Evolutionary conservation across 2,888 invertebrate genomes (phyloP).

Genomic region (Pseudolycoriella hygida): DNA sequence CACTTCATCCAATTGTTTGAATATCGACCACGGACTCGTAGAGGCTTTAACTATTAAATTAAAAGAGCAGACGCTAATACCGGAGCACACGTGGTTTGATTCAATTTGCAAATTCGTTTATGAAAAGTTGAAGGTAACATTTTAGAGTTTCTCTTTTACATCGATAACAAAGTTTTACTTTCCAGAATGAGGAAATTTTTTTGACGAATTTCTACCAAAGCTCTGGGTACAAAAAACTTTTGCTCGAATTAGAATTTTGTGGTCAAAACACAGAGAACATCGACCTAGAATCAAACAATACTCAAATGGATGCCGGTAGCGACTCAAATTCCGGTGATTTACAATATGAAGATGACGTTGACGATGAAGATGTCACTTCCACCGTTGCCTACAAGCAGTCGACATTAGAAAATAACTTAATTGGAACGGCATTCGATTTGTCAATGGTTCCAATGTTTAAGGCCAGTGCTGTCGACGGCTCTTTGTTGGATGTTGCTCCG

Average conservation of each 20-base stretch:
- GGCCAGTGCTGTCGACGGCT: not conserved
- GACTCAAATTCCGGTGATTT: constrained; percentile 14
- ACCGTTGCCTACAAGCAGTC: not conserved
- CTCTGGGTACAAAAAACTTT: constrained; percentile 12
- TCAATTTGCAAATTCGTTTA: constrained; percentile 15
- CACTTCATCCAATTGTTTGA: constrained; percentile 12
- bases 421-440: constrained; percentile 5
- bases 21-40: constrained; percentile 13
- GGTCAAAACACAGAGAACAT: constrained; percentile 8
- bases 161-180: not conserved
- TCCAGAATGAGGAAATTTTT: constrained; percentile 14
- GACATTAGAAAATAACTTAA: not conserved
- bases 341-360: constrained; percentile 12
- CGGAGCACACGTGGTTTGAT: constrained; percentile 14
- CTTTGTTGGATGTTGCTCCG: constrained; percentile 9
- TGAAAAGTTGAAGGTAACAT: constrained; percentile 15
- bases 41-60: constrained; percentile 13
- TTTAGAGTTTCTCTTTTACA: not conserved
- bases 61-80: constrained; percentile 11
- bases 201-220: constrained; percentile 15
- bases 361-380: not conserved
- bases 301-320: constrained; percentile 10
- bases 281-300: constrained; percentile 1
- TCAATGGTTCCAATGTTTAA: constrained; percentile 4
- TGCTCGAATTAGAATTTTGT: constrained; percentile 13